Base-by-base conservation (phyloP, 2,888 invertebrate species). In the Catocala nupta region DNA sequence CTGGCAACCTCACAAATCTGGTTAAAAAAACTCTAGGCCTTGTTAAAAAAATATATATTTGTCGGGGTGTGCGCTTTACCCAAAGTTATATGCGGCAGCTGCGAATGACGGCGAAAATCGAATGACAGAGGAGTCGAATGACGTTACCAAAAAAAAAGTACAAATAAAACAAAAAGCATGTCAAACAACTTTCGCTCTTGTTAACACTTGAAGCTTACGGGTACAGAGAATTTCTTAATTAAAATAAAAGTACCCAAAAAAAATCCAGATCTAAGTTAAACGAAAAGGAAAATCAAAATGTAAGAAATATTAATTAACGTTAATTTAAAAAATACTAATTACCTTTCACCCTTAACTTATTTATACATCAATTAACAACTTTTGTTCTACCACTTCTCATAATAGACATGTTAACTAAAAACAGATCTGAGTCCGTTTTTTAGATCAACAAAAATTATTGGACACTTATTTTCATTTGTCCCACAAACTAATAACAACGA, bases 1-100 rank as follows among this genome's bases (percentile, higher is more conserved):
- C 83, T 84, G 83, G 36, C 54, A 67, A 49, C 36, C 45, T 59
- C 45, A 55, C 48, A 64, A 44, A 49, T 52, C 0, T 55, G 55
- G 55, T 70, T 58, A 62, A 67, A 64, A 59, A 62, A 56, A 33
- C 34, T 59, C 49, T 44, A 39, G 10, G 44, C n/a, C 9, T 52
- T 39, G 39, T 52, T 59, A 52, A 52, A 52, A 39, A 44, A 13
- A 51, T 13, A 43, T 56, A 42, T 42, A 25, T n/a, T 48, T 10
- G 13, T n/a, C 8, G 54, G 12, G 13, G 5, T 55, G 62, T 58
- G 59, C 44, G 51, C 12, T 25, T 13, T 47, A 49, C 56, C 56
- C 49, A 58, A 59, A 63, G 58, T 69, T 76, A 49, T 47, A 65
- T 50, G 59, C 57, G 65, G 56, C 53, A 65, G 45, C 42, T 58